Evolutionary conservation across 2,888 invertebrate species (phyloP), one percentile per base, ranked within the genome.

Genomic region (Himalopsyche anomala): DNA sequence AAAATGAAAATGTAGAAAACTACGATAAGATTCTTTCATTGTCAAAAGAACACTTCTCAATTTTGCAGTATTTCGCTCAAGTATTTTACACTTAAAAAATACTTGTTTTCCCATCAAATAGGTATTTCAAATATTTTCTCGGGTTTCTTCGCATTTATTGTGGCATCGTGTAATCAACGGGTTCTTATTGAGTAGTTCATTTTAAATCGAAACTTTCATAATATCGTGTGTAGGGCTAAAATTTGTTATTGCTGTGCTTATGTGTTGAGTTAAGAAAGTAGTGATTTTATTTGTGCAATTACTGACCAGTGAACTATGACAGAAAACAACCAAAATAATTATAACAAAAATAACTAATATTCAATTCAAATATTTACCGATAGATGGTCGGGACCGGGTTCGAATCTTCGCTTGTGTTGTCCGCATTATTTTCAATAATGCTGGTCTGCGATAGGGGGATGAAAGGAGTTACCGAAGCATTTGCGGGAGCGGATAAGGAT

Each of bases 381-480:
- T 97, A 97, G 92, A 97, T 97, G 90, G 97, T 97, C 90, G 96
- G 96, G 92, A 96, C 95, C 91, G 96, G 95, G 93, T 95, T 96
- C 92, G 96, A 96, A 93, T 97, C 96, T 92, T 97, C 96, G 94
- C 96, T 96, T 92, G 95, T 96, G 94, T 96, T 96, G 94, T 97
- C 96, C 91, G 95, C 95, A 90, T 95, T 95, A 87, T 87, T 85
- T 84, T 79, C 83, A 74, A 74, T 74, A 74, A 74, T 74, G 74
- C 74, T 74, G 74, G 74, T 74, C 74, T 74, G 84, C 62, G 85
- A 54, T 62, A 93, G 91, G 88, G 93, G 93, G 19, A 93, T 92
- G 69, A 89, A 89, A 87, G 89, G 89, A 80, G 89, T 89, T 87
- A 90, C 91, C 91, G 93, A 89, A 92, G 93, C 89, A 92, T 92